Base-by-base conservation (phyloP, 2,113 vertebrate genomes). In the Anoplopoma fimbria region DNA sequence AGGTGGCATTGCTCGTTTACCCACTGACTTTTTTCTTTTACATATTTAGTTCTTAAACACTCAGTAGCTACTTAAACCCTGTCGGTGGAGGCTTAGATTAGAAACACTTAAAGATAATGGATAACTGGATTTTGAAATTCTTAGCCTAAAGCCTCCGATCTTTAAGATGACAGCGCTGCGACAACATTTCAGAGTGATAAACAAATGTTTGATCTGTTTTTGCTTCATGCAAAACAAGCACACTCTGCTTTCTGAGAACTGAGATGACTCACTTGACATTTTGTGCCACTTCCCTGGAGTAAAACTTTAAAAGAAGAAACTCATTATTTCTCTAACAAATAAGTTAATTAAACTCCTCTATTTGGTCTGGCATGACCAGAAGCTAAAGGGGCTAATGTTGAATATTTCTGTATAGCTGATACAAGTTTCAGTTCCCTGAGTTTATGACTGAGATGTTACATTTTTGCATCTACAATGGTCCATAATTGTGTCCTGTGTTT, bases 161-260 rank as follows among this genome's bases (percentile, higher is more conserved):
- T 38, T 58, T 45, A 51, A 17, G 25, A 4, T 12, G n/a, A 64
- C n/a, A 67, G 34, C n/a, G 13, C 29, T 49, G 29, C 2, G 17
- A 58, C 36, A 58, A 1, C 6, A 23, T 36, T 74, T 58, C 14
- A 73, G 2, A 42, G 17, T 1, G 2, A 29, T 0, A n/a, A 49
- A 51, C 12, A 10, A 68, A 13, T 15, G 9, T 31, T 17, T 0
- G 8, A 2, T 0, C 36, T 0, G 3, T 21, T 4, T 33, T 19
- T 42, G 7, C 13, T 25, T 3, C 5, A 8, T 19, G 4, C 29
- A 36, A 4, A 6, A 17, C n/a, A 49, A 0, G 10, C 12, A 36
- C 23, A 23, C 12, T 49, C 31, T 4, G 2, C 7, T 78, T 82
- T 73, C 62, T 68, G 23, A 84, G 75, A 84, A 68, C 0, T 15